A percentile compares a stretch with the other conserved stretches of the same genome.
Evolutionary conservation across 2,888 invertebrate species (phyloP).

Genomic region (Deladenus siricidicola): DNA sequence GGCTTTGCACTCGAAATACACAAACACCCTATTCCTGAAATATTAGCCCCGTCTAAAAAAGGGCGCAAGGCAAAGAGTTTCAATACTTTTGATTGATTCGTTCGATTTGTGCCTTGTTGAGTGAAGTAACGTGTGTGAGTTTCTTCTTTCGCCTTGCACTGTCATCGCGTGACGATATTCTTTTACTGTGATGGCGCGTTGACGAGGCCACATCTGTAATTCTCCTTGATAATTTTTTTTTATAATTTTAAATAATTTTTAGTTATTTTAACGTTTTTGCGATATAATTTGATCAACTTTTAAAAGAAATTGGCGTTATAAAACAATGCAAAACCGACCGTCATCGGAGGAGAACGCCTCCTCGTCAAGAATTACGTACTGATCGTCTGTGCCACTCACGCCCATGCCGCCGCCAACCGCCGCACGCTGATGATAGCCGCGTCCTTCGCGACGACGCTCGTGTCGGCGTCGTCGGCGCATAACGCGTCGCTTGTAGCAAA

Average conservation of each 20-base stretch:
- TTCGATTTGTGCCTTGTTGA: not conserved
- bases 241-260: too few relatives aligned
- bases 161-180: not conserved
- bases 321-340: not conserved
- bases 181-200: too few relatives aligned
- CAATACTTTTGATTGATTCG: not conserved
- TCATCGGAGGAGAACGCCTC: not conserved
- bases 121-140: not conserved
- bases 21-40: not conserved
- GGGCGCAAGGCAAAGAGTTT: not conserved
- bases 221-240: too few relatives aligned
- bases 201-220: too few relatives aligned
- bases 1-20: not conserved
- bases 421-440: not conserved
- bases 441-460: not conserved
- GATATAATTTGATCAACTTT: too few relatives aligned
- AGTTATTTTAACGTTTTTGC: too few relatives aligned
- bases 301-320: too few relatives aligned
- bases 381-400: not conserved
- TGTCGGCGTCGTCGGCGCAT: not conserved
- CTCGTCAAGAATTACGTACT: not conserved
- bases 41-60: not conserved
- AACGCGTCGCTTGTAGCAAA: constrained; percentile 28
- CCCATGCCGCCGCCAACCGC: not conserved
- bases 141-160: not conserved